Evolutionary conservation across 2,888 invertebrate species (phyloP), one percentile per base, ranked within the genome.

Genomic region (Notocelia uddmanniana): DNA sequence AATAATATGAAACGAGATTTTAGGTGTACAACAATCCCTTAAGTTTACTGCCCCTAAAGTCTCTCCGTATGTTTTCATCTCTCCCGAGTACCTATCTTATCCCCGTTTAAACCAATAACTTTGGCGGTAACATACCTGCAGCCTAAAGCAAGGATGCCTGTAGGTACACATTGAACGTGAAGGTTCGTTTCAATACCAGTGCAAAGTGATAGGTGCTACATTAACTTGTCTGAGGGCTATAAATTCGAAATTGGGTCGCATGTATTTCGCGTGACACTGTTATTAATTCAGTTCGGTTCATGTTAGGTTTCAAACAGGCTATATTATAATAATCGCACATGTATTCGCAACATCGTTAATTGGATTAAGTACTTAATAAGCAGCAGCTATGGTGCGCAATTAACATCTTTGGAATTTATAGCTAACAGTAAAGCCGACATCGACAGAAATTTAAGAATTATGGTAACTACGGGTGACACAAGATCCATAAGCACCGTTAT

Each of bases 221-320:
- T 23, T 45, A 13, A 41, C 18, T 15, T 54, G 55, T 63, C 13
- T 15, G 48, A 45, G 37, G 57, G 50, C 55, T 59, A 70, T 71
- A 71, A 59, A 71, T 71, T 58, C 18, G 10, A 52, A 67, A 55
- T 67, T 60, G 18, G 67, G 71, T 55, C 67, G 71, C 54, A 67
- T 72, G 59, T 55, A 60, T 67, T 72, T 67, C 23, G 45, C 67
- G 67, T 55, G 60, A 67, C 48, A 72, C 67, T 60, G 67, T 55
- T 72, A 71, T 72, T 72, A 67, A 55, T 48, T 57, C 37, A 18
- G 50, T 13, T 55, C 31, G 21, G 34, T 63, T 48, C 21, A 68
- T 66, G 54, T 55, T 37, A 37, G 26, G 26, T 67, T 67, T 57
- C 26, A 57, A 57, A 23, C 54, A 19, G n/a, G 52, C 21, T 66